Evolutionary conservation across 2,113 vertebrate species (phyloP).

Genomic region (Nothoprocta pentlandii): DNA sequence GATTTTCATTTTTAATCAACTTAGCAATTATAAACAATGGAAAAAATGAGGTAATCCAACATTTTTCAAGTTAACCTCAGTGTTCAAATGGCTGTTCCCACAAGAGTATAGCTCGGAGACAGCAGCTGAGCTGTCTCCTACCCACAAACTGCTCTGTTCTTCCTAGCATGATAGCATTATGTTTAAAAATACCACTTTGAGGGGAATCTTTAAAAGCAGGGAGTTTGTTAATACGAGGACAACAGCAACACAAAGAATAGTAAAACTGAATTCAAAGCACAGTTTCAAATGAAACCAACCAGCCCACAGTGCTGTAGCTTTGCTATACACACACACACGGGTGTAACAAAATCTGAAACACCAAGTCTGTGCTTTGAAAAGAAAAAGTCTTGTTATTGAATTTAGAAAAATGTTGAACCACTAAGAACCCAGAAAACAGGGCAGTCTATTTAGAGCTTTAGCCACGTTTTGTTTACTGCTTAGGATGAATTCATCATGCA

Average conservation of each 20-base stretch:
- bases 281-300: not conserved
- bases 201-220: not conserved
- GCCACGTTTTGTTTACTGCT: constrained; percentile 74
- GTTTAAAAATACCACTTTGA: not conserved
- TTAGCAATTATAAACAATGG: not conserved
- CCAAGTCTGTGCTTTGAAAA: constrained; percentile 5
- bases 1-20: not conserved
- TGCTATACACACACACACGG: not conserved
- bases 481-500: constrained; percentile 71
- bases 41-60: not conserved
- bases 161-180: not conserved
- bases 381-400: constrained; percentile 7
- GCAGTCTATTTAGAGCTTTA: constrained; percentile 66
- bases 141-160: not conserved
- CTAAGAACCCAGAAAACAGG: constrained; percentile 37
- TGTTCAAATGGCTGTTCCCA: not conserved
- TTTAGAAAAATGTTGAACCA: constrained; percentile 14
- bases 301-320: not conserved
- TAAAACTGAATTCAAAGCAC: not conserved
- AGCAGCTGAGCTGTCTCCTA: not conserved
- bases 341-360: not conserved
- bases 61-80: not conserved
- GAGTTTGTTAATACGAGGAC: not conserved
- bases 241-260: not conserved
- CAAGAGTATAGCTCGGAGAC: not conserved